Evolutionary conservation across 1,140 invertebrate genomes (phyloP).

Genomic region (Apis cerana): DNA sequence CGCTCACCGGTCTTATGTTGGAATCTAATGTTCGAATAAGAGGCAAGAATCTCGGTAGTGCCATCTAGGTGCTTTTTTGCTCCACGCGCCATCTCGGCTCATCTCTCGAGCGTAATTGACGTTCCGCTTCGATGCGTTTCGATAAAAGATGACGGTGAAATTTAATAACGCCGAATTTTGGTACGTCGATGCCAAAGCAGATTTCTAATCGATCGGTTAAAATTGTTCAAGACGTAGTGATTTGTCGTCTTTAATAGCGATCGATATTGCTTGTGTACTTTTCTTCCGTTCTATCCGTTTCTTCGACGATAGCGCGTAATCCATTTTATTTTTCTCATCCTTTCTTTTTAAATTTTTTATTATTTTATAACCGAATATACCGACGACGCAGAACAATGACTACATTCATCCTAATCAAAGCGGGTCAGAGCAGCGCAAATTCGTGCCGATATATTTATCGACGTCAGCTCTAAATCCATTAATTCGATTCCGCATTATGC

Average conservation of each 20-base stretch:
- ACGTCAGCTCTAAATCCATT: slow-evolving; percentile 52
- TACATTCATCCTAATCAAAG: slow-evolving; percentile 44
- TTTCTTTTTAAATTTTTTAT: not conserved
- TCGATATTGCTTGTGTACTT: not conserved
- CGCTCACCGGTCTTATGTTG: not conserved
- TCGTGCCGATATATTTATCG: slow-evolving; percentile 39
- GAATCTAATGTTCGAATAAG: not conserved
- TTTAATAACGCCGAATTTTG: not conserved
- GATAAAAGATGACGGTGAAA: too few relatives aligned
- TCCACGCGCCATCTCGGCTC: too few relatives aligned
- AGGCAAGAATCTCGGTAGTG: not conserved
- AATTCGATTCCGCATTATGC: slow-evolving; percentile 62
- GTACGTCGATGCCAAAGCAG: not conserved
- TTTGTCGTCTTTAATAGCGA: not conserved
- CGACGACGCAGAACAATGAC: slow-evolving; percentile 2
- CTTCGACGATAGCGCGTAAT: too few relatives aligned
- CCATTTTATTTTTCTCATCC: not conserved
- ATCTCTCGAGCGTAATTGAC: slow-evolving; percentile 1
- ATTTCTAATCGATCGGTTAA: not conserved
- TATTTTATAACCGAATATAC: not conserved
- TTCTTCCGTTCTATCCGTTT: not conserved
- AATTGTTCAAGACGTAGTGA: not conserved
- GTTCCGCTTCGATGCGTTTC: slow-evolving; percentile 4
- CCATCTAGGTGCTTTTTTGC: not conserved
- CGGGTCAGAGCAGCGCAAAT: not conserved